These are phyloP conservation scores for Pasiphila rectangulata DNA, from an alignment of 2,888 invertebrate species.

Conservation along the genomic window DNA sequence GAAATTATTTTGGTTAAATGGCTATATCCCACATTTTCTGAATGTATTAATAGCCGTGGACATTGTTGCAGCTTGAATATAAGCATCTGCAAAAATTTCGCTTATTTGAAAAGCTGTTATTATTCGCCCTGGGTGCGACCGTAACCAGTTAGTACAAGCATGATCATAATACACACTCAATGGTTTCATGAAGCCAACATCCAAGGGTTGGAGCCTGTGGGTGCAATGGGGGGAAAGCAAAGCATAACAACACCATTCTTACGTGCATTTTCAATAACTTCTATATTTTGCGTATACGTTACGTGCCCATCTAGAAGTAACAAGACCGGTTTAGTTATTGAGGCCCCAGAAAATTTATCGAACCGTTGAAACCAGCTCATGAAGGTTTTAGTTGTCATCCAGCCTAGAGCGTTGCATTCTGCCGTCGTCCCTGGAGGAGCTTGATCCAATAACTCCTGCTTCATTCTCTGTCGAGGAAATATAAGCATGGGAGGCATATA, in stretches of 20 bases:
- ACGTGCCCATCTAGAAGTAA: conserved; percentile 1
- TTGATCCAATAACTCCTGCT: conserved; percentile 1
- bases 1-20: too few species aligned
- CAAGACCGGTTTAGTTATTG: not conserved
- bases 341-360: not conserved
- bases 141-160: not conserved
- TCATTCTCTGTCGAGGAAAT: conserved; percentile 5
- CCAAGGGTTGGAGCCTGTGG: not conserved
- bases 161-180: not conserved
- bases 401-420: not conserved
- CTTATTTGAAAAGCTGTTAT: not conserved
- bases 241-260: not conserved
- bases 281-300: conserved; percentile 1
- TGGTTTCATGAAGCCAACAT: not conserved
- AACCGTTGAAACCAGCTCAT: conserved; percentile 1
- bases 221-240: conserved; percentile 4
- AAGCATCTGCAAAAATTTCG: not conserved
- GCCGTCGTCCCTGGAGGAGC: conserved; percentile 4
- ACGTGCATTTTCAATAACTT: not conserved
- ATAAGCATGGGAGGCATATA: conserved; percentile 4
- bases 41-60: not conserved
- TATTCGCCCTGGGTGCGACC: not conserved
- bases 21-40: not conserved
- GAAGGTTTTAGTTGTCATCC: conserved; percentile 3
- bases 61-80: conserved; percentile 1